phyloP scores from a whole-genome alignment of 1,140 invertebrate genomes.

The Platorchestia sp. region DNA sequence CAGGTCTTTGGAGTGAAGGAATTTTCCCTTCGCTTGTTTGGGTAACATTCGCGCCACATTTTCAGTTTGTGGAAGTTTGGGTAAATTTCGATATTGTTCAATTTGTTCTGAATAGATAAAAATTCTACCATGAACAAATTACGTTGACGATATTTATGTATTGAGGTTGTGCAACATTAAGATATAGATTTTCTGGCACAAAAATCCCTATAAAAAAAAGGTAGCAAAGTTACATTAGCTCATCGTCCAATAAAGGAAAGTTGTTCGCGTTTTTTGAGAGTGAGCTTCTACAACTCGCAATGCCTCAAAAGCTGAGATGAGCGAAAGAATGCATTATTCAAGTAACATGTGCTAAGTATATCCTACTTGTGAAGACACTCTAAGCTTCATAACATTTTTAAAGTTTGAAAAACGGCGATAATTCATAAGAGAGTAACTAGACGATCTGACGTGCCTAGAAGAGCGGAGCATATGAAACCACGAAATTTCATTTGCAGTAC shows the following conservation, averaged over 20 bases:
- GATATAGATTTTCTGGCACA: too few species aligned
- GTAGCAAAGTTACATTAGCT: too few species aligned
- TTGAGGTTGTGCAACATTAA: too few species aligned
- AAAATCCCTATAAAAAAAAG: too few species aligned
- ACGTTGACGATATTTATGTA: background rate
- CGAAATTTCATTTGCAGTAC: background rate
- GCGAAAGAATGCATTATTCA: too few species aligned
- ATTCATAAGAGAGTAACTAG: background rate
- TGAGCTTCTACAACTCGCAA: too few species aligned
- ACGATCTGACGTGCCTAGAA: background rate
- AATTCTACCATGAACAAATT: background rate
- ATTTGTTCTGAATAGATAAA: background rate
- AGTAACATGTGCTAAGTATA: too few species aligned
- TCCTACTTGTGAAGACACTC: too few species aligned
- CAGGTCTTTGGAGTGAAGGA: background rate
- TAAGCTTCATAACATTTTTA: too few species aligned
- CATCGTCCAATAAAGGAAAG: too few species aligned
- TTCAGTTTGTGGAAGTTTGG: background rate
- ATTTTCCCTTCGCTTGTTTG: background rate
- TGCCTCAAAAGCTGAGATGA: too few species aligned
- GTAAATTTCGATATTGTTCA: background rate
- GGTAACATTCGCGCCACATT: background rate
- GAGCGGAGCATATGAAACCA: background rate
- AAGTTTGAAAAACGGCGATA: background rate
- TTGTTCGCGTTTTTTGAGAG: too few species aligned